phyloP scores from a whole-genome alignment of 2,113 vertebrate genomes.

The Passerina amoena region DNA sequence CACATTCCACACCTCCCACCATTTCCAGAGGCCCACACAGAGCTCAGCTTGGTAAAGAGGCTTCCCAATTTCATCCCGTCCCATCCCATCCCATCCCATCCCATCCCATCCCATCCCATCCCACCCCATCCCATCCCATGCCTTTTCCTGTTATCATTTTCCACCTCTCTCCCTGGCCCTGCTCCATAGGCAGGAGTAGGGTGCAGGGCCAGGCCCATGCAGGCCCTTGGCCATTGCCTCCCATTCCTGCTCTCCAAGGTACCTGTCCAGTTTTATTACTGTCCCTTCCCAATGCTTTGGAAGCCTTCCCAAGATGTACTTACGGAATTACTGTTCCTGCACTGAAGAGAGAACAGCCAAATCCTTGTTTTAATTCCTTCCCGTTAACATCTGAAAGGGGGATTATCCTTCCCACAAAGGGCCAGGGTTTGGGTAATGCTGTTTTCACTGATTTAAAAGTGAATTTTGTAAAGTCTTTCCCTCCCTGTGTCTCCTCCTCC shows the following conservation, averaged over 20 bases:
- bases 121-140: not conserved
- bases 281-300: conserved; percentile 13
- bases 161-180: not conserved
- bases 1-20: not conserved
- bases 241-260: not conserved
- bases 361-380: conserved; percentile 46
- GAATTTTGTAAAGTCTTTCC: not conserved
- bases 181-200: not conserved
- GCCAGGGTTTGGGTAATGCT: not conserved
- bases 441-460: conserved; percentile 27
- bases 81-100: not conserved
- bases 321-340: conserved; percentile 19
- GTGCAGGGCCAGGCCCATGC: rapidly evolving
- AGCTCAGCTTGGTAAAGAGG: not conserved
- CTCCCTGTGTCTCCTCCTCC: not conserved
- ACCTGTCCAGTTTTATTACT: not conserved
- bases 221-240: not conserved
- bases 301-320: conserved; percentile 60
- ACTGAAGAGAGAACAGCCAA: conserved; percentile 54
- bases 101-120: not conserved
- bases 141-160: not conserved
- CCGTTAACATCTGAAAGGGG: conserved; percentile 53
- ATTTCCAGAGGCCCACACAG: not conserved
- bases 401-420: conserved; percentile 46
- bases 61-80: not conserved